These are phyloP conservation scores for Phoenicopterus ruber DNA, from an alignment of 2,113 vertebrate genomes.

Conservation along the genomic window DNA sequence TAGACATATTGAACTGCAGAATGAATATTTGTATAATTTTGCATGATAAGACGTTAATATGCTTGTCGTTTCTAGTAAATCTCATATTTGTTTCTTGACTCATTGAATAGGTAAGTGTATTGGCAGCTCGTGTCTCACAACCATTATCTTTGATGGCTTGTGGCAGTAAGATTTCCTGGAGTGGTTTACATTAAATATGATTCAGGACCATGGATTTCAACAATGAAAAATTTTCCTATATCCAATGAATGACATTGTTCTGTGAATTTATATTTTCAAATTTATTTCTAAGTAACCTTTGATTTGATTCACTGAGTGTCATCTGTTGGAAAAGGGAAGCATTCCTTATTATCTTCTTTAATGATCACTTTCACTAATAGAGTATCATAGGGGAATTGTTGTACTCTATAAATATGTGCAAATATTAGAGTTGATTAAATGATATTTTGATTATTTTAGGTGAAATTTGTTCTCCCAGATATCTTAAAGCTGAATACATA, in stretches of 20 bases:
- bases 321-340: background rate
- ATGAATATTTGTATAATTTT: background rate
- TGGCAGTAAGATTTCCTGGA: background rate
- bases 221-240: background rate
- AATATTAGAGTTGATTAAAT: background rate
- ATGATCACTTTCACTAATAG: background rate
- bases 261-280: too few relatives aligned
- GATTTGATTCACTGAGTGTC: background rate
- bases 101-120: background rate
- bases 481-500: background rate
- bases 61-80: background rate
- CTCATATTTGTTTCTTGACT: background rate
- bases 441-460: background rate
- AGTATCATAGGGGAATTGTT: background rate
- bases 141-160: slow-evolving; percentile 10
- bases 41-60: background rate
- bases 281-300: background rate
- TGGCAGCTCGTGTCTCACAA: background rate
- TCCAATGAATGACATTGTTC: too few relatives aligned
- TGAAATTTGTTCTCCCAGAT: background rate
- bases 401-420: background rate
- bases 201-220: background rate
- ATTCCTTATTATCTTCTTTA: background rate
- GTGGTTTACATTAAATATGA: background rate
- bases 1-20: background rate